Conservation (phyloP, 2,113 vertebrate species). For the Neotragus pygmaeus region DNA sequence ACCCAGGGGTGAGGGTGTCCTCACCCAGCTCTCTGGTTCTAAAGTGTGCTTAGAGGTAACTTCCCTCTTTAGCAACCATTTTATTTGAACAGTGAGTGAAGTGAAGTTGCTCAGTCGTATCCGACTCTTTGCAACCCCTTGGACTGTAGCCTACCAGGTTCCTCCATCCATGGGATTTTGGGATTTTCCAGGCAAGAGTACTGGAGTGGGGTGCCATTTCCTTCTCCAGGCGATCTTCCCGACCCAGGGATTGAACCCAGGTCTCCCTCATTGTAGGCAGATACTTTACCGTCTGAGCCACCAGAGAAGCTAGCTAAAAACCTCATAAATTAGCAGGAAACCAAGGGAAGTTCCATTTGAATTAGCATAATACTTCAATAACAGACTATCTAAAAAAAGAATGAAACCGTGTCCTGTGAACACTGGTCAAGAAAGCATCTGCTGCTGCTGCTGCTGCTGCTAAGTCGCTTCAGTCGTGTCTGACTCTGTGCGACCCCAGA, state of each 20-base stretch:
- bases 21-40: background rate
- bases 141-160: background rate
- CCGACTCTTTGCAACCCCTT: background rate
- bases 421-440: background rate
- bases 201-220: background rate
- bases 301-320: background rate
- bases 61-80: background rate
- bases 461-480: too few relatives aligned
- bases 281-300: background rate
- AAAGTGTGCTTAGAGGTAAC: background rate
- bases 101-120: background rate
- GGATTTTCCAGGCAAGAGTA: background rate
- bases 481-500: too few relatives aligned
- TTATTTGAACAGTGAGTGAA: background rate
- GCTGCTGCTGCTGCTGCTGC: too few relatives aligned
- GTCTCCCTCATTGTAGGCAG: background rate
- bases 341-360: background rate
- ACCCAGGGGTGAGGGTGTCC: fast-evolving
- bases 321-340: background rate
- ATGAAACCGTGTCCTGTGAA: background rate
- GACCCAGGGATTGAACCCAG: background rate
- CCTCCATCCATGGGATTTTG: background rate
- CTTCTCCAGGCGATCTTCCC: background rate
- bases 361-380: background rate
- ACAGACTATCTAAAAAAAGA: background rate